A percentile compares a stretch with the other conserved stretches of the same genome.
phyloP scores from a whole-genome alignment of 2,888 invertebrate genomes.

The Operophtera brumata region DNA sequence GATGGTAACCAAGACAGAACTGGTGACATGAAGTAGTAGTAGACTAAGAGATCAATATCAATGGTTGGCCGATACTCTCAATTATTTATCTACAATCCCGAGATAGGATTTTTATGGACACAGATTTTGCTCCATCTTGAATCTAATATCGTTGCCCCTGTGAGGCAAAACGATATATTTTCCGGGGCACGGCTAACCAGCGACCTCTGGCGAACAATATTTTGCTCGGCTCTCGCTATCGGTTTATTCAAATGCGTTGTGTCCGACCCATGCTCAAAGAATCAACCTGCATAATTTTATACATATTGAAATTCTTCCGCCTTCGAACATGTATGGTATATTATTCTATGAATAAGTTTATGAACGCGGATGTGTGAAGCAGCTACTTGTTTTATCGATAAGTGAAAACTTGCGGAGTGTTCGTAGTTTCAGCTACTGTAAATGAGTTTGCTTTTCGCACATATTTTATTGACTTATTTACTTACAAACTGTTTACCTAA shows the following conservation, averaged over 20 bases:
- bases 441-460: not conserved
- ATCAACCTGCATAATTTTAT: slow-evolving; percentile 79
- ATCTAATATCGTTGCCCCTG: slow-evolving; percentile 63
- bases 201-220: slow-evolving; percentile 75
- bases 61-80: slow-evolving; percentile 21
- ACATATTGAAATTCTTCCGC: slow-evolving; percentile 78
- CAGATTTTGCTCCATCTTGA: slow-evolving; percentile 49
- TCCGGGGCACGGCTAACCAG: slow-evolving; percentile 57
- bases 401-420: slow-evolving; percentile 26
- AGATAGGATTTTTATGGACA: slow-evolving; percentile 40
- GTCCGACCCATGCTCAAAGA: slow-evolving; percentile 76
- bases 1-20: too few species aligned
- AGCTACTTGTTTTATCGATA: slow-evolving; percentile 32
- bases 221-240: slow-evolving; percentile 68
- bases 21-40: too few species aligned
- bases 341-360: slow-evolving; percentile 74
- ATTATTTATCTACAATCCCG: slow-evolving; percentile 34
- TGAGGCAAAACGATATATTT: slow-evolving; percentile 65
- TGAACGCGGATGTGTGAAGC: slow-evolving; percentile 47
- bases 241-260: slow-evolving; percentile 77
- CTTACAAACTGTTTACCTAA: too few species aligned
- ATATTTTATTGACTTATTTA: too few species aligned
- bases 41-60: slow-evolving; percentile 2
- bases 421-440: not conserved
- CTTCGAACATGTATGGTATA: slow-evolving; percentile 64